Evolutionary conservation across 1,140 invertebrate species (phyloP).

Genomic region (Aleiodes sp.): DNA sequence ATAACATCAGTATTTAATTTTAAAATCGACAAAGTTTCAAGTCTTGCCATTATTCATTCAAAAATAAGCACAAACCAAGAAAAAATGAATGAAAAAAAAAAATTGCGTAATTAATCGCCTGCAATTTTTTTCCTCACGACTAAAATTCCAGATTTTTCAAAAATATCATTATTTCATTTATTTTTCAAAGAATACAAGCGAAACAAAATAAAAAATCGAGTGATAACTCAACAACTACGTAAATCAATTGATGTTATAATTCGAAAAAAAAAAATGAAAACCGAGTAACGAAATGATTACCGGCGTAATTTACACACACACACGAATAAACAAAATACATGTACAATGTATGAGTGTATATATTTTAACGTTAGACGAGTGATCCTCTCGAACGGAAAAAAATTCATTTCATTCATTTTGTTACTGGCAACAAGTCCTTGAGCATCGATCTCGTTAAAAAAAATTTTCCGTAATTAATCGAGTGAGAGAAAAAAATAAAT

Average conservation of each 20-base stretch:
- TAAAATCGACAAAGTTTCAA: conserved; percentile 56
- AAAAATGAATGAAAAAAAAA: not conserved
- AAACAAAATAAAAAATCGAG: no score
- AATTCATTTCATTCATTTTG: conserved; percentile 12
- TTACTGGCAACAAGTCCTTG: not conserved
- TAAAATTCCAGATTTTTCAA: not conserved
- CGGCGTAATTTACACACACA: conserved; percentile 40
- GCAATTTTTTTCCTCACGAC: not conserved
- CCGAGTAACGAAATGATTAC: conserved; percentile 46
- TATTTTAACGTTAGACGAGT: not conserved
- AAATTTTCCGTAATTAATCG: no score
- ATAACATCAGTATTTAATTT: conserved; percentile 63
- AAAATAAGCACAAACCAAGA: not conserved
- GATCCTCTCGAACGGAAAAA: conserved; percentile 6
- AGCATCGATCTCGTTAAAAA: not conserved
- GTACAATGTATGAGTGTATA: not conserved
- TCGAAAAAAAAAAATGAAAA: conserved; percentile 36
- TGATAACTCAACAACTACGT: conserved; percentile 44
- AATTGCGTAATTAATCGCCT: no score
- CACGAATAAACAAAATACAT: not conserved
- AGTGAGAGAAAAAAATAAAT: no score
- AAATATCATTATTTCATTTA: conserved; percentile 5
- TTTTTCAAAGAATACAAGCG: no score
- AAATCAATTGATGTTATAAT: conserved; percentile 35
- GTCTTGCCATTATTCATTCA: conserved; percentile 58